These are phyloP conservation scores for Megaleporinus macrocephalus DNA, from an alignment of 2,113 vertebrate species.

Conservation along the genomic window DNA sequence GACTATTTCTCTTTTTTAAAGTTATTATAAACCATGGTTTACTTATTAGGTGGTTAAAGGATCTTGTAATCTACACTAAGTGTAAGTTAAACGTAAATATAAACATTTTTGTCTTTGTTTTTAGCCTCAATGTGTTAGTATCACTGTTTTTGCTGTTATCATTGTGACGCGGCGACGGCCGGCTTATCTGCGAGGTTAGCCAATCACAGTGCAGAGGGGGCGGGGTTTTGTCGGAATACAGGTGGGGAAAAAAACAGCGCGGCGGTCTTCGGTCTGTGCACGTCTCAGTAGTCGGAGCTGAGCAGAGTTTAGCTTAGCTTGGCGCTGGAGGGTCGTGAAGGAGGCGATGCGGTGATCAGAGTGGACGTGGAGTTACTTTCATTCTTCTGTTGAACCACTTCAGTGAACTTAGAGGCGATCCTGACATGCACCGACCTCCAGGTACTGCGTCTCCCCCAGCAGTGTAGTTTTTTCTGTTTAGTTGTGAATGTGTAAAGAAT, in stretches of 20 bases:
- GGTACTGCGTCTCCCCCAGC: constrained; percentile 52
- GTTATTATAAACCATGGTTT: too few relatives aligned
- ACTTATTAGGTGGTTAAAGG: too few relatives aligned
- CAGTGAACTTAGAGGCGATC: neutral
- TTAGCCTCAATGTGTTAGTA: too few relatives aligned
- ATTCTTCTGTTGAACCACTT: neutral
- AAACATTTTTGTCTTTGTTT: too few relatives aligned
- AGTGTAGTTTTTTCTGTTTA: neutral
- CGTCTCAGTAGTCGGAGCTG: neutral
- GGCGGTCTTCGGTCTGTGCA: too few relatives aligned
- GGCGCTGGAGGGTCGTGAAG: neutral
- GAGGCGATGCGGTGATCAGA: neutral
- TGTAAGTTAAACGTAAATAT: too few relatives aligned
- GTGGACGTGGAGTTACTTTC: neutral
- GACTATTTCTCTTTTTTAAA: too few relatives aligned
- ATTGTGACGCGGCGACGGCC: neutral
- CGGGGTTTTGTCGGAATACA: neutral
- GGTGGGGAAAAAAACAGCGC: neutral
- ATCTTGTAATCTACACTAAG: too few relatives aligned
- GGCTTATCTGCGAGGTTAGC: neutral
- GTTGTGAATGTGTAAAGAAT: neutral
- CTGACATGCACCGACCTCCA: constrained; percentile 61
- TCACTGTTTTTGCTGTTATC: neutral
- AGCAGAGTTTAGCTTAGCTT: neutral
- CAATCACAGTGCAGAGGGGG: neutral